Conservation (phyloP, 2,113 vertebrate species). For the Cyprichromis sp. region DNA sequence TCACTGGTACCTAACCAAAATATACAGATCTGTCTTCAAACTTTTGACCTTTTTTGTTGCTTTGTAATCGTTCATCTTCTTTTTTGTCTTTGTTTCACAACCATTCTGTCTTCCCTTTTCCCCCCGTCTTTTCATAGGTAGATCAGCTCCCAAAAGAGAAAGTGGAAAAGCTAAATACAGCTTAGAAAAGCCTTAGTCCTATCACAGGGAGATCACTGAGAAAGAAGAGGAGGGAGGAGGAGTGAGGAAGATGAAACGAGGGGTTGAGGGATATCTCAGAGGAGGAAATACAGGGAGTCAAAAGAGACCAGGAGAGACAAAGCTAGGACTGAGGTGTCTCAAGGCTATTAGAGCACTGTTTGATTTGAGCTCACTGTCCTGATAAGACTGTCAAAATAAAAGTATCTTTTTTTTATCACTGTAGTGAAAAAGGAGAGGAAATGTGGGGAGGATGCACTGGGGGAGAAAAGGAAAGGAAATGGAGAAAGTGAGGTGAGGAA, state of each 20-base stretch:
- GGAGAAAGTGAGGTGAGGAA: not conserved
- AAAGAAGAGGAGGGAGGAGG: not conserved
- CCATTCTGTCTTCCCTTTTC: not conserved
- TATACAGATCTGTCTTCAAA: not conserved
- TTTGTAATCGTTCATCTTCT: not conserved
- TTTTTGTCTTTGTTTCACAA: not conserved
- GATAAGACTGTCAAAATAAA: constrained; percentile 38
- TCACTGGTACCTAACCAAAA: not conserved
- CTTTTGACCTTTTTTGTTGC: not conserved
- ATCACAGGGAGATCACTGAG: not conserved
- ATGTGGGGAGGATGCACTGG: not conserved
- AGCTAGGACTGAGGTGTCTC: constrained; percentile 8
- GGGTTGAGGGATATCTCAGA: not conserved
- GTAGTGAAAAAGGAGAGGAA: not conserved
- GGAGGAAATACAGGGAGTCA: not conserved
- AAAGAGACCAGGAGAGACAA: not conserved
- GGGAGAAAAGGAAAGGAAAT: not conserved
- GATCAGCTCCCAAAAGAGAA: not conserved
- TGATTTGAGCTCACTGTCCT: constrained; percentile 44
- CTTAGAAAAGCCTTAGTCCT: not conserved
- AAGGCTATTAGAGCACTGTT: constrained; percentile 30
- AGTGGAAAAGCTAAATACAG: constrained; percentile 22
- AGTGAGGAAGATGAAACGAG: not conserved
- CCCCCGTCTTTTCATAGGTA: not conserved
- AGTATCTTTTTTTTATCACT: not conserved